Base-by-base conservation (phyloP, 2,113 vertebrate species). In the Psammodynastes pulverulentus region DNA sequence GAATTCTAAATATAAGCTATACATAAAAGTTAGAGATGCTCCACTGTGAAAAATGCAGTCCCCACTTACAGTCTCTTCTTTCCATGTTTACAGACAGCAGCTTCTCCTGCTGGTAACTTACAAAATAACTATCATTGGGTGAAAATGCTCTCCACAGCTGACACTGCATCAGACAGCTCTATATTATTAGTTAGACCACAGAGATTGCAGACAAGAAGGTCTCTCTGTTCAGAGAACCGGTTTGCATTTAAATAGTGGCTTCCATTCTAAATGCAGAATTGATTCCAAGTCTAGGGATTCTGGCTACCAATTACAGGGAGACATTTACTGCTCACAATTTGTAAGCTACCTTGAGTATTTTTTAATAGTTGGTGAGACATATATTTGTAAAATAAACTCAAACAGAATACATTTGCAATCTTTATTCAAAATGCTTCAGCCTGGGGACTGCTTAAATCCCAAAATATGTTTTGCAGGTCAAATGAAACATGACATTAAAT, bases 71-170 rank as follows among this genome's bases (percentile, higher is more conserved):
- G 5, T 23, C 7, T 92, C 54, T 88, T 88, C 23, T 89, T 89
- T 89, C 72, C 43, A 19, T 89, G 72, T 92, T 92, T 92, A 89
- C 52, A 89, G 72, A 92, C 45, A 92, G 91, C 72, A 49, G 51
- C 84, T 89, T 58, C n/a, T 89, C 91, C 89, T 87, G 84, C 48
- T 87, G 56, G 58, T 89, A 87, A 43, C 48, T 39, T 90, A 10
- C 29, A 48, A 92, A 90, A 93, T 93, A 79, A 90, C 84, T 90
- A 90, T 93, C 49, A 93, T 90, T 87, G 84, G 39, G 48, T 53
- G 58, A 87, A 93, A 90, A 85, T 87, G 39, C 92, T 72, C 89
- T 87, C 84, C 29, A 2, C 17, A 23, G 72, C 72, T 89, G 91
- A 51, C 72, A 34, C 52, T 84, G 45, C 52, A 89, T 92, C 72